Percentiles rank a stretch among this genome's conserved stretches.
Conservation (phyloP, 2,797 vertebrate species). For the Aulostomus chinensis region DNA sequence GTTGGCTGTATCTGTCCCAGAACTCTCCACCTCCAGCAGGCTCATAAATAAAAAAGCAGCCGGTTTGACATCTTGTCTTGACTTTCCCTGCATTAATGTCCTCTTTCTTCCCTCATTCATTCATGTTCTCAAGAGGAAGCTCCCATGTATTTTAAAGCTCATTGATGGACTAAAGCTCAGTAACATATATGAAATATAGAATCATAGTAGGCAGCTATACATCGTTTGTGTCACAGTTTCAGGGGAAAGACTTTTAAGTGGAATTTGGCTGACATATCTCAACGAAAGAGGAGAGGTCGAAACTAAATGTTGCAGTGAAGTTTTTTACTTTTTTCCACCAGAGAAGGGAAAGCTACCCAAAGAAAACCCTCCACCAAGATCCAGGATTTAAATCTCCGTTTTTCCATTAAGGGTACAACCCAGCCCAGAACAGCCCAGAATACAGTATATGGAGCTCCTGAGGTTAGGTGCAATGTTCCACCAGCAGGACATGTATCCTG, state of each 20-base stretch:
- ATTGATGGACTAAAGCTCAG: conserved; percentile 14
- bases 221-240: not conserved
- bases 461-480: conserved; percentile 59
- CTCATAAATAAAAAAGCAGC: conserved; percentile 83
- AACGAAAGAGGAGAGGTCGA: conserved; percentile 49
- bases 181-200: conserved; percentile 45
- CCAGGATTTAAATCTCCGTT: conserved; percentile 69
- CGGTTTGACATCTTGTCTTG: conserved; percentile 69
- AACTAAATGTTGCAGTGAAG: conserved; percentile 63
- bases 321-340: conserved; percentile 72
- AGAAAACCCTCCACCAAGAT: conserved; percentile 70
- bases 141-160: too few species aligned
- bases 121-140: too few species aligned
- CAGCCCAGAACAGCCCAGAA: conserved; percentile 55
- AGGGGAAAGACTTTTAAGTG: conserved; percentile 57
- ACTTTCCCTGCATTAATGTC: conserved; percentile 56
- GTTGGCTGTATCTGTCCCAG: conserved; percentile 67
- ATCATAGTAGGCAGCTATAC: too few species aligned
- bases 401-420: conserved; percentile 71
- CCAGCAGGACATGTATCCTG: conserved; percentile 34
- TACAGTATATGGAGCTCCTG: conserved; percentile 53
- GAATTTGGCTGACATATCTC: conserved; percentile 65
- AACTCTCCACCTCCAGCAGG: conserved; percentile 70
- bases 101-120: conserved; percentile 31
- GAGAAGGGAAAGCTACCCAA: conserved; percentile 69